These are phyloP conservation scores for Drosophila imparisetae DNA, from an alignment of 2,888 invertebrate species.

Conservation along the genomic window DNA sequence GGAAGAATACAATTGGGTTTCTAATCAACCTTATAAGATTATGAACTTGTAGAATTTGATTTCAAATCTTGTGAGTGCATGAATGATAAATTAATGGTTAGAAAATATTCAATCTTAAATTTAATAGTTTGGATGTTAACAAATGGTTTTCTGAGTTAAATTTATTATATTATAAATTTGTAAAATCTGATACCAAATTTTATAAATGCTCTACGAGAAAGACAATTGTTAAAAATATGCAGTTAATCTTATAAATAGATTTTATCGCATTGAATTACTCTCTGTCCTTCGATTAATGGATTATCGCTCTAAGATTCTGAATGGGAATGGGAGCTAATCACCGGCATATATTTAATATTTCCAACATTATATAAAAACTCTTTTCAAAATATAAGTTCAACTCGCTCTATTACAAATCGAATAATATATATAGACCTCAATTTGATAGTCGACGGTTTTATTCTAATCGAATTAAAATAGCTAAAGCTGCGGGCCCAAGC, in stretches of 20 bases:
- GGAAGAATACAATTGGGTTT: not conserved
- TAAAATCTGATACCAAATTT: not conserved
- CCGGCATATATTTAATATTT: not conserved
- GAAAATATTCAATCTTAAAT: not conserved
- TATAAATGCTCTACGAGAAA: not conserved
- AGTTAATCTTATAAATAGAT: rapidly evolving
- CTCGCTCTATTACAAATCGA: not conserved
- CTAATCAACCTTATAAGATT: not conserved
- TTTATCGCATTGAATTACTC: not conserved
- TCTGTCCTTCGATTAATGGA: not conserved
- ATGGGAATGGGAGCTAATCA: rapidly evolving
- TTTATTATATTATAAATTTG: too few species aligned
- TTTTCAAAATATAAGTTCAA: not conserved
- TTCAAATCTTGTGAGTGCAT: not conserved
- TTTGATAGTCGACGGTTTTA: not conserved
- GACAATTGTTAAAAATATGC: not conserved
- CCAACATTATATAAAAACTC: not conserved
- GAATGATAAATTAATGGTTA: not conserved
- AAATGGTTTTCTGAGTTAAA: not conserved
- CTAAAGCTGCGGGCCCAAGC: not conserved
- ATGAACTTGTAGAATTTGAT: not conserved
- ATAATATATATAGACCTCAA: not conserved
- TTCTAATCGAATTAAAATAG: not conserved
- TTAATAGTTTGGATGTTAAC: not conserved
- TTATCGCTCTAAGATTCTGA: not conserved